These are phyloP conservation scores for Strongylocentrotus purpuratus DNA, from an alignment of 35 echinoderm and acorn worm species.

Conservation along the genomic window DNA sequence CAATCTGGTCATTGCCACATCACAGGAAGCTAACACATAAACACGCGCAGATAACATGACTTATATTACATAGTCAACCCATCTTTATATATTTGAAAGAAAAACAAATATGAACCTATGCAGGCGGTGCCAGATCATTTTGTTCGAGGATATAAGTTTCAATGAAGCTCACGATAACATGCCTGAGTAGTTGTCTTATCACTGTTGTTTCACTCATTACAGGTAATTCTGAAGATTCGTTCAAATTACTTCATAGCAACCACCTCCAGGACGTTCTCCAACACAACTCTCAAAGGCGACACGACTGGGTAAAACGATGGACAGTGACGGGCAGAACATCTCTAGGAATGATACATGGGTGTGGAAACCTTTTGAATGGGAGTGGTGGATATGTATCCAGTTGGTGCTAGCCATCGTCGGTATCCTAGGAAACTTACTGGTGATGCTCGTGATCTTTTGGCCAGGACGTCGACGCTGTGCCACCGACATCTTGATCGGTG, in stretches of 20 bases:
- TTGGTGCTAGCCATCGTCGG: conserved; percentile 73
- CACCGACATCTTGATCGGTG: conserved; percentile 61
- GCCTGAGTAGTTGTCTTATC: too few species aligned
- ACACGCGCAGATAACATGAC: too few species aligned
- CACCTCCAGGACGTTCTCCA: background rate
- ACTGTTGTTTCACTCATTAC: background rate
- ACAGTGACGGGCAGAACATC: background rate
- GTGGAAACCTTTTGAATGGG: conserved; percentile 37
- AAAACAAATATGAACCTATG: too few species aligned
- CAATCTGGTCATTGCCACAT: too few species aligned
- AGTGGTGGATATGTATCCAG: conserved; percentile 54
- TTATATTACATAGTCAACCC: too few species aligned
- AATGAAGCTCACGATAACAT: too few species aligned
- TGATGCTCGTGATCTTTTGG: conserved; percentile 63
- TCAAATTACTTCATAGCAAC: background rate
- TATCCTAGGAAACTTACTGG: conserved; percentile 76
- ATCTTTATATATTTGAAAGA: too few species aligned
- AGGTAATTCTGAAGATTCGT: background rate
- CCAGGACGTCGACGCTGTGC: conserved; percentile 55
- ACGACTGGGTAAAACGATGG: background rate
- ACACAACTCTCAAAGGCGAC: background rate
- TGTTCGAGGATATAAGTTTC: too few species aligned
- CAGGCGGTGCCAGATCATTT: too few species aligned
- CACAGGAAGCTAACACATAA: too few species aligned
- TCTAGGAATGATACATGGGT: background rate